Percentiles rank a stretch among this genome's conserved stretches.
phyloP scores from a whole-genome alignment of 2,888 invertebrate species.

The Thymelicus sylvestris region DNA sequence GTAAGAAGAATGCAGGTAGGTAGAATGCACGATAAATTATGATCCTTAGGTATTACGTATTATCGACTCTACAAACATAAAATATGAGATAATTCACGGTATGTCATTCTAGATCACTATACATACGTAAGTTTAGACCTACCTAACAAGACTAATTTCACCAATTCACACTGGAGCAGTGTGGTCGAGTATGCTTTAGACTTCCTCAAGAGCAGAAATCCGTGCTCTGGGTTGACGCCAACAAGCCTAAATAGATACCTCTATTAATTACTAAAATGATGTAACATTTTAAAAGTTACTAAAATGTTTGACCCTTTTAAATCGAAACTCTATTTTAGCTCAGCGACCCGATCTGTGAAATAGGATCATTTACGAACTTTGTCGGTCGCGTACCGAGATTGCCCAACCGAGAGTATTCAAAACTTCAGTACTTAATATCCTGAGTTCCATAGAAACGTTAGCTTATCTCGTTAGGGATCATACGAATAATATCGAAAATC shows the following conservation, averaged over 20 bases:
- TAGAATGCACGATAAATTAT: too few relatives aligned
- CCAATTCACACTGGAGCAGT: too few relatives aligned
- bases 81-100: too few relatives aligned
- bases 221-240: too few relatives aligned
- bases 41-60: too few relatives aligned
- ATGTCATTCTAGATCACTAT: too few relatives aligned
- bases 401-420: constrained; percentile 61
- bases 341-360: constrained; percentile 59
- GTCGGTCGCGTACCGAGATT: constrained; percentile 55
- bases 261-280: constrained; percentile 15
- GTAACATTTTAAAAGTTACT: constrained; percentile 31
- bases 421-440: constrained; percentile 66
- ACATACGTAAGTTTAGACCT: too few relatives aligned
- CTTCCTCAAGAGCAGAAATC: too few relatives aligned
- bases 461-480: constrained; percentile 64
- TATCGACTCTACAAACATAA: too few relatives aligned
- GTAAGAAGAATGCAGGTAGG: too few relatives aligned
- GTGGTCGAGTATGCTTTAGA: too few relatives aligned
- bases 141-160: too few relatives aligned
- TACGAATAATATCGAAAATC: constrained; percentile 71
- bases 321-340: constrained; percentile 45
- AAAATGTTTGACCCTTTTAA: constrained; percentile 39
- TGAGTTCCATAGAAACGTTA: constrained; percentile 51
- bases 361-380: constrained; percentile 66
- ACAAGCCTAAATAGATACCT: background rate